These are phyloP conservation scores for Carposina sasakii DNA, from an alignment of 1,140 invertebrate genomes.

Conservation along the genomic window DNA sequence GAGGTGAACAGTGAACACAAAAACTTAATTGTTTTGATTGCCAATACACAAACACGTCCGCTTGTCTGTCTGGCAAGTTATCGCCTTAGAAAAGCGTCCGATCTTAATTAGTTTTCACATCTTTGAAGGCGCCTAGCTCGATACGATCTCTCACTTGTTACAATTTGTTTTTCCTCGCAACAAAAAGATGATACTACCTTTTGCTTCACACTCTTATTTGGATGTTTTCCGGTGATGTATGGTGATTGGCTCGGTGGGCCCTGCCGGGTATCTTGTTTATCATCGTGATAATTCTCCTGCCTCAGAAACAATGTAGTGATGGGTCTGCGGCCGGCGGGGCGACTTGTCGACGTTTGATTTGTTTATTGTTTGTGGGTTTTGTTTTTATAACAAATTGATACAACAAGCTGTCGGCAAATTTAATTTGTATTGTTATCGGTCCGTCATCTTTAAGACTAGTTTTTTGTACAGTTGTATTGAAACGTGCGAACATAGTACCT, in stretches of 20 bases:
- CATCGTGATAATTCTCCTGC: slow-evolving; percentile 60
- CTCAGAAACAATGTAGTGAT: slow-evolving; percentile 53
- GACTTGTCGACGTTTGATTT: slow-evolving; percentile 42
- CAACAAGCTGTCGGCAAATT: slow-evolving; percentile 42
- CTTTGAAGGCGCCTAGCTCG: slow-evolving; percentile 65
- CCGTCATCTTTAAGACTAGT: slow-evolving; percentile 36
- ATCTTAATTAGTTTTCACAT: slow-evolving; percentile 72
- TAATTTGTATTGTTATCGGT: slow-evolving; percentile 44
- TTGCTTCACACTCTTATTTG: slow-evolving; percentile 62
- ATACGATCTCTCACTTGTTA: slow-evolving; percentile 66
- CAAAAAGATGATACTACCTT: slow-evolving; percentile 52
- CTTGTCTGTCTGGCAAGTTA: slow-evolving; percentile 56
- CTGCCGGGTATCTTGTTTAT: slow-evolving; percentile 61
- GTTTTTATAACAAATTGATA: slow-evolving; percentile 54
- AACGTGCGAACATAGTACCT: slow-evolving; percentile 40
- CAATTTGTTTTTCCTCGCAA: slow-evolving; percentile 64
- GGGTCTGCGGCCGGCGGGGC: no score
- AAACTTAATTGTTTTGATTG: slow-evolving; percentile 71
- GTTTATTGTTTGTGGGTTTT: slow-evolving; percentile 55
- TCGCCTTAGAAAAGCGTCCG: slow-evolving; percentile 66
- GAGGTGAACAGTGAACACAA: slow-evolving; percentile 51
- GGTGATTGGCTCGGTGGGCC: slow-evolving; percentile 66
- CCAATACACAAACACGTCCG: slow-evolving; percentile 58
- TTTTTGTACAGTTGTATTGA: slow-evolving; percentile 33
- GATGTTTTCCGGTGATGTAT: slow-evolving; percentile 58